phyloP scores from a whole-genome alignment of 2,888 invertebrate genomes.

The Torymus auratus region DNA sequence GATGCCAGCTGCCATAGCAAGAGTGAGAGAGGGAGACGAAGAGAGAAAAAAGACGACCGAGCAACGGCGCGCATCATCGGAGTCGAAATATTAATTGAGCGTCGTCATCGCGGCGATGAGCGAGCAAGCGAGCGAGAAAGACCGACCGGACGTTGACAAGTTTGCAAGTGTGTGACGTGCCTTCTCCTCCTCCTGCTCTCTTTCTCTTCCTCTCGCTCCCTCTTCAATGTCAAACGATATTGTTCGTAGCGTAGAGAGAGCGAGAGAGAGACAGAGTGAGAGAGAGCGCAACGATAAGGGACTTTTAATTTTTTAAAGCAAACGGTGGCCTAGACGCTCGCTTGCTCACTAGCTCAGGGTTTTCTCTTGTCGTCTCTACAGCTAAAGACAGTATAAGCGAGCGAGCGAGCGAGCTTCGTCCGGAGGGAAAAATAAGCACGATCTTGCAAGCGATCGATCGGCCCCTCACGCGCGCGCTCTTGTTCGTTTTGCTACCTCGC shows the following conservation, averaged over 20 bases:
- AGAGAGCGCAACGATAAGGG: too few species aligned
- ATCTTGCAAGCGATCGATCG: conserved; percentile 21
- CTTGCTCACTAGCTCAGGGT: too few species aligned
- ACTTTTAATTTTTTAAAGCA: too few species aligned
- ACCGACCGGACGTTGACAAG: conserved; percentile 58
- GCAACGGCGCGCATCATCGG: conserved; percentile 3
- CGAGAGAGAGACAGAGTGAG: too few species aligned
- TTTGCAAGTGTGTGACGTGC: conserved; percentile 56
- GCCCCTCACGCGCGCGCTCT: not conserved
- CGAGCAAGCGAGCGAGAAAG: conserved; percentile 28
- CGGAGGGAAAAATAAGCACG: too few species aligned
- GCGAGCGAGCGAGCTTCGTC: too few species aligned
- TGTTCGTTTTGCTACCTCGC: not conserved
- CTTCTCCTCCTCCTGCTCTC: conserved; percentile 13
- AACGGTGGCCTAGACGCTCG: too few species aligned
- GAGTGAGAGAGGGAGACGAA: too few species aligned
- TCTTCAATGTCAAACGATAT: conserved; percentile 51
- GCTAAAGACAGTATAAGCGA: too few species aligned
- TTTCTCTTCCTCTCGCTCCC: conserved; percentile 8
- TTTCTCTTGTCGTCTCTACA: too few species aligned
- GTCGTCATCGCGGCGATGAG: conserved; percentile 46
- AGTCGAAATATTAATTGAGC: conserved; percentile 55
- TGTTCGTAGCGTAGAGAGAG: not conserved
- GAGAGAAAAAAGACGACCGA: too few species aligned
- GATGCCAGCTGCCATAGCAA: too few species aligned